Base-by-base conservation (phyloP, 1,140 invertebrate species). In the Acyrthosiphon pisum region DNA sequence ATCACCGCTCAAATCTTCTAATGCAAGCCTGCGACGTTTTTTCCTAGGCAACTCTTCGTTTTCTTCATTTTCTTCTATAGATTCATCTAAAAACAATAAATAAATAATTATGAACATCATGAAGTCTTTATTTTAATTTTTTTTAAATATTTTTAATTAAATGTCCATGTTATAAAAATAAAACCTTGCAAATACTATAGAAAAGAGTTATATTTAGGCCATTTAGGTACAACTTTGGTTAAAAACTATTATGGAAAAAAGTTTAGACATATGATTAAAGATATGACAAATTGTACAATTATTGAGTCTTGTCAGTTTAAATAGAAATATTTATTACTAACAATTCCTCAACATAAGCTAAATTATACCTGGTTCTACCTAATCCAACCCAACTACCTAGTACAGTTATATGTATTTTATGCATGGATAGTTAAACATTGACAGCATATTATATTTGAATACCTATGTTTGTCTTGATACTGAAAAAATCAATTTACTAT, bases 11-110 rank as follows among this genome's bases (percentile, higher is more conserved):
- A 93, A 30, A 30, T 94, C 91, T 91, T 93, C 92, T 41, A 90
- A 48, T 46, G 41, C 87, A 81, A 90, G 44, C 37, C 60, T 93
- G 2, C 86, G 53, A 26, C 68, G 93, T 93, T 93, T 93, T 53
- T 50, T 90, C 35, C n/a, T 9, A 9, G 93, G 86, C n/a, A 90
- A 37, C 30, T 90, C 56, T 35, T 86, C 44, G 91, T 90, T 88
- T 46, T 94, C 50, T 18, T 94, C 89, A 50, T 90, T 50, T 11
- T 94, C 92, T 89, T 90, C 91, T 7, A 56, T 18, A 44, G 93
- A 86, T 93, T 94, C 81, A 22, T 86, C 88, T 94, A 81, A 53
- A 41, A 50, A 44, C 76, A 87, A n/a, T 37, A 20, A 81, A 68
- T 6, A 60, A 68, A 93, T 41, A 20, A 18, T 53, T 50, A 48